Conservation (phyloP, 2,888 invertebrate genomes). For the Esperia sulphurella region DNA sequence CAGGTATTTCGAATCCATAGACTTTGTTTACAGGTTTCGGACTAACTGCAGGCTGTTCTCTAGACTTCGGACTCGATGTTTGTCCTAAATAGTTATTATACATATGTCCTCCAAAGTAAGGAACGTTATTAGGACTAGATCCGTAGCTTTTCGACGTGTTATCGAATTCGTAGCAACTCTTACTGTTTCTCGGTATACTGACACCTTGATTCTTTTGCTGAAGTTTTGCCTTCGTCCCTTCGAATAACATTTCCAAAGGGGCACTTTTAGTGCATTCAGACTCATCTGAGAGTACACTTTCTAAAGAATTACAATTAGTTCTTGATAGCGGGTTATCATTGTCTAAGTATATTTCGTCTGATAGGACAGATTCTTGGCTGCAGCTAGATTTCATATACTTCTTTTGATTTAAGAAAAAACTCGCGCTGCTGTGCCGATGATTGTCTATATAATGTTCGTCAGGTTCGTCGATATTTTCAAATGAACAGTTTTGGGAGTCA, state of each 20-base stretch:
- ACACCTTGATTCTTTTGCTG: slow-evolving; percentile 41
- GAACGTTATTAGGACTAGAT: slow-evolving; percentile 80
- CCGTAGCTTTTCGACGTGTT: slow-evolving; percentile 81
- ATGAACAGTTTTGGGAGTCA: slow-evolving; percentile 70
- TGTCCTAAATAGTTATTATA: slow-evolving; percentile 66
- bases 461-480: slow-evolving; percentile 62
- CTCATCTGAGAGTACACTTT: slow-evolving; percentile 89
- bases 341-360: slow-evolving; percentile 82
- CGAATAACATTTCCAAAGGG: slow-evolving; percentile 85
- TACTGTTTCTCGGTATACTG: slow-evolving; percentile 60
- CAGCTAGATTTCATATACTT: slow-evolving; percentile 80
- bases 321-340: slow-evolving; percentile 80
- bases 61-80: slow-evolving; percentile 42
- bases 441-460: slow-evolving; percentile 72
- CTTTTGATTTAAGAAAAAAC: slow-evolving; percentile 87
- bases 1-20: slow-evolving; percentile 60
- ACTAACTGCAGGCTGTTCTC: slow-evolving; percentile 28
- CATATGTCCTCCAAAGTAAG: slow-evolving; percentile 77
- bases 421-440: slow-evolving; percentile 85
- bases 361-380: slow-evolving; percentile 88
- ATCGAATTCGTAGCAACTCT: slow-evolving; percentile 74
- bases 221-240: slow-evolving; percentile 71
- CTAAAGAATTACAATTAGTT: slow-evolving; percentile 87
- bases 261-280: slow-evolving; percentile 88
- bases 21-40: slow-evolving; percentile 55